Evolutionary conservation across 37 sponge, comb jelly and placozoan species (phyloP).

Genomic region (Diacarnus erythraeanus): DNA sequence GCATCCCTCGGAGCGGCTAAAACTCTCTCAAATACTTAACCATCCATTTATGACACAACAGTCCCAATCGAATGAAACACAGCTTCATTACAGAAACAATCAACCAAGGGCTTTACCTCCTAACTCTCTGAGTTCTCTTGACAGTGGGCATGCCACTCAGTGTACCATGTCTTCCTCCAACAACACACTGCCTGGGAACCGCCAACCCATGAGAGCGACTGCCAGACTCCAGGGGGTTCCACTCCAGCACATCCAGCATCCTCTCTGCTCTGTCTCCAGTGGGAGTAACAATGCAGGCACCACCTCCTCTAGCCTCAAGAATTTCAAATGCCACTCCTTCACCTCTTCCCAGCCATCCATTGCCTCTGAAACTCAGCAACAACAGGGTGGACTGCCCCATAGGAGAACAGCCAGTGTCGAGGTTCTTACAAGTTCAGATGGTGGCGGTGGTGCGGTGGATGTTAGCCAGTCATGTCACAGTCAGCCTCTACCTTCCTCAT

Average conservation of each 20-base stretch:
- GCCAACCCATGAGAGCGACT: constrained; percentile 58
- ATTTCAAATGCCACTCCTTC: constrained; percentile 9
- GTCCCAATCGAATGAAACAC: background rate
- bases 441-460: background rate
- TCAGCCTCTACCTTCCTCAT: background rate
- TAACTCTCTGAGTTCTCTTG: constrained; percentile 52
- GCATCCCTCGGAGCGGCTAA: constrained; percentile 69
- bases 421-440: background rate
- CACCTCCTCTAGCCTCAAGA: background rate
- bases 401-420: constrained; percentile 19
- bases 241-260: background rate
- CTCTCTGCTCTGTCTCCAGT: background rate
- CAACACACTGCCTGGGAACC: constrained; percentile 7
- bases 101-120: background rate
- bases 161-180: constrained; percentile 30
- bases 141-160: constrained; percentile 72
- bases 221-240: constrained; percentile 43
- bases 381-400: background rate
- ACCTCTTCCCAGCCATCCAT: constrained; percentile 5
- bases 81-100: background rate
- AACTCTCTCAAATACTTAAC: constrained; percentile 57
- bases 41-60: constrained; percentile 66
- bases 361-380: background rate
- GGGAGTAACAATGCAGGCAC: background rate
- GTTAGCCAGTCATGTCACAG: background rate